Evolutionary conservation across 1,140 invertebrate genomes (phyloP).

Genomic region (Danaus melanippus): DNA sequence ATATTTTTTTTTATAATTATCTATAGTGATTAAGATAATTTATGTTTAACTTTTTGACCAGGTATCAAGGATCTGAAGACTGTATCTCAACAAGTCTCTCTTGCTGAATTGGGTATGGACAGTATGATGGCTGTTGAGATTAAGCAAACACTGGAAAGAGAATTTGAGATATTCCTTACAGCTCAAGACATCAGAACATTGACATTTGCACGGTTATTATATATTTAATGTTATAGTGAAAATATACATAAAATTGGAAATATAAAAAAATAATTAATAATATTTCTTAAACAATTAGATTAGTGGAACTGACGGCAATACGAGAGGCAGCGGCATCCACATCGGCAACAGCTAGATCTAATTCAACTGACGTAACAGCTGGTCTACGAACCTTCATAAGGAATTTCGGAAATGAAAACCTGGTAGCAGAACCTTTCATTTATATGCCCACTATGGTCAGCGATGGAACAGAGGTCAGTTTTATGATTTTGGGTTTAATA

Average conservation of each 20-base stretch:
- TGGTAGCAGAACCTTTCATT: slow-evolving; percentile 56
- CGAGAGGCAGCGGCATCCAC: slow-evolving; percentile 66
- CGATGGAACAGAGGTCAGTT: slow-evolving; percentile 54
- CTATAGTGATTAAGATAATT: neutral
- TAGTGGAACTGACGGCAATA: slow-evolving; percentile 75
- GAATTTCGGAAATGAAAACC: slow-evolving; percentile 73
- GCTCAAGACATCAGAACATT: slow-evolving; percentile 83
- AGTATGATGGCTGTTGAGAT: slow-evolving; percentile 93
- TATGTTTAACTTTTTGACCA: slow-evolving; percentile 18
- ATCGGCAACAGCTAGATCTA: slow-evolving; percentile 46
- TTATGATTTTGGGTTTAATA: neutral
- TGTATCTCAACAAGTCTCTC: slow-evolving; percentile 71
- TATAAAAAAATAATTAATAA: slow-evolving; percentile 2
- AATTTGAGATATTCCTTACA: slow-evolving; percentile 84
- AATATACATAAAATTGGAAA: neutral
- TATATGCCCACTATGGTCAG: slow-evolving; percentile 67
- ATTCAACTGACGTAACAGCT: slow-evolving; percentile 35
- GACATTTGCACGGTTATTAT: slow-evolving; percentile 67
- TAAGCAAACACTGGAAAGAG: slow-evolving; percentile 87
- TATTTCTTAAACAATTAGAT: slow-evolving; percentile 32
- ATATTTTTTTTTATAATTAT: too few relatives aligned
- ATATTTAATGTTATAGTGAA: neutral
- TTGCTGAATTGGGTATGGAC: slow-evolving; percentile 92
- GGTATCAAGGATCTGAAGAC: slow-evolving; percentile 69
- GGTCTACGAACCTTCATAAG: slow-evolving; percentile 71